Evolutionary conservation across 2,888 invertebrate species (phyloP).

Genomic region (Cheilosia soror): DNA sequence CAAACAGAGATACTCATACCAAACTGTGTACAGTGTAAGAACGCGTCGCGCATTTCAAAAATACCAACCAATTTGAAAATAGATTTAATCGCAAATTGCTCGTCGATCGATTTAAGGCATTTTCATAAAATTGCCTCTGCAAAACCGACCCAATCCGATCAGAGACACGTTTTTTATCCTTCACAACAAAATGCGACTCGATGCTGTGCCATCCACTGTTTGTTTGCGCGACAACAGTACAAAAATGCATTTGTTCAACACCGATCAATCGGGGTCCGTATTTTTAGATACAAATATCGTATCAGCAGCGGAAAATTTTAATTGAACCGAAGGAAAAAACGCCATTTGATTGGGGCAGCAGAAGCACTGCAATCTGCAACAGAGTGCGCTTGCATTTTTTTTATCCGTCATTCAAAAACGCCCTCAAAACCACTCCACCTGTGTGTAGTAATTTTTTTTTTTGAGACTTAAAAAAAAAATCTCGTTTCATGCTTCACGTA

Average conservation of each 20-base stretch:
- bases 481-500: constrained; percentile 71
- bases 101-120: constrained; percentile 73
- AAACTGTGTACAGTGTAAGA: constrained; percentile 2
- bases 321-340: constrained; percentile 55
- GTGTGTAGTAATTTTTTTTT: constrained; percentile 40
- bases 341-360: constrained; percentile 57
- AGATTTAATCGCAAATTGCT: constrained; percentile 69
- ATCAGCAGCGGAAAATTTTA: constrained; percentile 69
- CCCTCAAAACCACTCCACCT: constrained; percentile 64
- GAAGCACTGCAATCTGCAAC: constrained; percentile 54
- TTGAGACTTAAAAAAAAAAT: constrained; percentile 14
- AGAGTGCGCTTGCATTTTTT: constrained; percentile 60
- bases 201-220: constrained; percentile 77
- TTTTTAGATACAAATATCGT: constrained; percentile 71
- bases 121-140: constrained; percentile 48
- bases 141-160: constrained; percentile 28
- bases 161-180: constrained; percentile 50
- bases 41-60: constrained; percentile 40
- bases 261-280: constrained; percentile 69
- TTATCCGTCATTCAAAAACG: constrained; percentile 53
- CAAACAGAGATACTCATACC: constrained; percentile 2
- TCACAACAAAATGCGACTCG: constrained; percentile 71
- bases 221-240: constrained; percentile 70
- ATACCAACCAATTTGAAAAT: constrained; percentile 73
- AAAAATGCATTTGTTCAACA: constrained; percentile 68